These are phyloP conservation scores for Osmoderma eremita DNA, from an alignment of 2,888 invertebrate species.

Conservation along the genomic window DNA sequence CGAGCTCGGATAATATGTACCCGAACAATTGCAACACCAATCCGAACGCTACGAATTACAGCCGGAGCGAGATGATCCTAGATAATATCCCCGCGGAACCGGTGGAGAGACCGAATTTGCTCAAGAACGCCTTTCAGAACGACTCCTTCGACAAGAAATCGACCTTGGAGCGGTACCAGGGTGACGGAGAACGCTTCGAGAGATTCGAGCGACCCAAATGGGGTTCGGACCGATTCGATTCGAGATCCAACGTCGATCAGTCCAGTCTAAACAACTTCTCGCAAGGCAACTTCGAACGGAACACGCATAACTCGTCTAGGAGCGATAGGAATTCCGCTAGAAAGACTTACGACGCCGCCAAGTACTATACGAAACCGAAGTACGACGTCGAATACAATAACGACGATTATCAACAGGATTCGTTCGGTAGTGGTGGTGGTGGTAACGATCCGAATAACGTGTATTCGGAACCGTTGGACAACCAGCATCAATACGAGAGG, in stretches of 20 bases:
- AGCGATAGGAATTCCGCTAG: conserved; percentile 56
- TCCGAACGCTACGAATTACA: conserved; percentile 85
- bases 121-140: conserved; percentile 69
- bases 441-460: conserved; percentile 67
- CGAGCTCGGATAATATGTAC: conserved; percentile 85
- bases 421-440: conserved; percentile 61
- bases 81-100: conserved; percentile 64
- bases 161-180: conserved; percentile 71
- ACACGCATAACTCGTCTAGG: conserved; percentile 54
- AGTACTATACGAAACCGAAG: conserved; percentile 60
- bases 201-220: conserved; percentile 69
- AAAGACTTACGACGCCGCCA: conserved; percentile 59
- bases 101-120: conserved; percentile 66
- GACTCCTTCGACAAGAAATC: conserved; percentile 73
- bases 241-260: conserved; percentile 65
- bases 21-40: conserved; percentile 88
- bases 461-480: conserved; percentile 62
- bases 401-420: conserved; percentile 58
- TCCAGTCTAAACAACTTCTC: conserved; percentile 50
- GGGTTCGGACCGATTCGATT: conserved; percentile 68
- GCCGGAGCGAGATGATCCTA: conserved; percentile 65
- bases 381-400: conserved; percentile 59
- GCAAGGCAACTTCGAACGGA: conserved; percentile 36
- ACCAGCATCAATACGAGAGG: conserved; percentile 59
- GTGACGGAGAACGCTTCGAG: conserved; percentile 67